Evolutionary conservation across 2,888 invertebrate species (phyloP).

Genomic region (Orthosia gracilis): DNA sequence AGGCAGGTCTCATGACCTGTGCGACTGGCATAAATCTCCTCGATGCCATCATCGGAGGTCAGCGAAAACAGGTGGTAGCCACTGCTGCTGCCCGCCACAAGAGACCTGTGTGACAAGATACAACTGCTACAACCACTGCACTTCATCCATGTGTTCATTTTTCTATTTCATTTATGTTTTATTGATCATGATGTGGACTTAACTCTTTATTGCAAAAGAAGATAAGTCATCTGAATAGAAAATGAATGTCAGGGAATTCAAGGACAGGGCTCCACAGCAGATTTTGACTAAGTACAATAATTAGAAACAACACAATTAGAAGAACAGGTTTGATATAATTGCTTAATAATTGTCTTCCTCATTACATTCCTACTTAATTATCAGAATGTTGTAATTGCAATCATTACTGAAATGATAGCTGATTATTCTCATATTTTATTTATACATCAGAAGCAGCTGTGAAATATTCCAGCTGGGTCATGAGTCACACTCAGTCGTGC

Average conservation of each 20-base stretch:
- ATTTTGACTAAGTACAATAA: not conserved
- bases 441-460: not conserved
- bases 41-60: constrained; percentile 95
- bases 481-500: not conserved
- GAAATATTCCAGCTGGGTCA: not conserved
- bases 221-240: not conserved
- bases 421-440: not conserved
- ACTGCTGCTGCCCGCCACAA: constrained; percentile 97
- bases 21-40: constrained; percentile 97
- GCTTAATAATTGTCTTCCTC: constrained; percentile 4
- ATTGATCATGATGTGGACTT: not conserved
- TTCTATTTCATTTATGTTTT: not conserved
- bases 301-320: constrained; percentile 1
- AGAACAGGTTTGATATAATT: constrained; percentile 6
- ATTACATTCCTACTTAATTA: not conserved
- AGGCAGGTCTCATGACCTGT: constrained; percentile 96
- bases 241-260: not conserved
- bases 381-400: not conserved
- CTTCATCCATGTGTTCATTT: not conserved
- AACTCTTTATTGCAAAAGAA: not conserved
- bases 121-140: constrained; percentile 5
- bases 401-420: not conserved
- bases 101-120: constrained; percentile 92
- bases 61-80: constrained; percentile 98
- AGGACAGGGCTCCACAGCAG: not conserved